These are phyloP conservation scores for Varecia variegata DNA, from an alignment of 2,797 vertebrate genomes.

Conservation along the genomic window DNA sequence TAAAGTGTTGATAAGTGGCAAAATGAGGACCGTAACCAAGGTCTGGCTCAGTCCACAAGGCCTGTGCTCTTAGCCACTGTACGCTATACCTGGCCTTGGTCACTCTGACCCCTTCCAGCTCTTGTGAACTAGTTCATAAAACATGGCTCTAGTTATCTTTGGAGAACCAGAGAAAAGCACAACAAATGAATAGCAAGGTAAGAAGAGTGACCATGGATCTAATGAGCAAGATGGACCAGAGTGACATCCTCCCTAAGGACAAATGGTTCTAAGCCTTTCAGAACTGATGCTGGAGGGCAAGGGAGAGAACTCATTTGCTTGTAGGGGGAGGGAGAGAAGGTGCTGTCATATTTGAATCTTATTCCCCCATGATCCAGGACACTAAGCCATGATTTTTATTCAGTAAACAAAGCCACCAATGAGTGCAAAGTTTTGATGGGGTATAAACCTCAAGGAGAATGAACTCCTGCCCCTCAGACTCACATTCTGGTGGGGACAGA, in stretches of 20 bases:
- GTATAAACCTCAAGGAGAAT: neutral
- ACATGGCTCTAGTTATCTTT: neutral
- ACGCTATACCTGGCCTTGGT: neutral
- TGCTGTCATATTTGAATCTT: neutral
- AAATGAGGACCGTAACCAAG: neutral
- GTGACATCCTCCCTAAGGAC: neutral
- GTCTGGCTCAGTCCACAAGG: too few relatives aligned
- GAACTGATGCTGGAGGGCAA: neutral
- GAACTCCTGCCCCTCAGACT: neutral
- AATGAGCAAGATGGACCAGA: neutral
- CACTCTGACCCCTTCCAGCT: neutral
- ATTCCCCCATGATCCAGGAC: neutral
- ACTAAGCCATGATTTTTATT: neutral
- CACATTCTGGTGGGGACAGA: neutral
- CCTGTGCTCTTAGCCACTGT: neutral
- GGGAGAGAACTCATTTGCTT: neutral
- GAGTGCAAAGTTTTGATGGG: neutral
- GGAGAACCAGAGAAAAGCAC: neutral
- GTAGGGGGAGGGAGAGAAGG: neutral
- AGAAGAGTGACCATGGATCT: neutral
- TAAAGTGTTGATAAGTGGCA: neutral
- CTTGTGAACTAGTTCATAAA: neutral
- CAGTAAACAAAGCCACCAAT: neutral
- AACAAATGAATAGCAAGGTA: neutral
- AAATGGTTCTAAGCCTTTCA: neutral